Percentiles rank a stretch among this genome's conserved stretches.
Conservation (phyloP, 2,113 vertebrate species). For the Meleagris gallopavo region DNA sequence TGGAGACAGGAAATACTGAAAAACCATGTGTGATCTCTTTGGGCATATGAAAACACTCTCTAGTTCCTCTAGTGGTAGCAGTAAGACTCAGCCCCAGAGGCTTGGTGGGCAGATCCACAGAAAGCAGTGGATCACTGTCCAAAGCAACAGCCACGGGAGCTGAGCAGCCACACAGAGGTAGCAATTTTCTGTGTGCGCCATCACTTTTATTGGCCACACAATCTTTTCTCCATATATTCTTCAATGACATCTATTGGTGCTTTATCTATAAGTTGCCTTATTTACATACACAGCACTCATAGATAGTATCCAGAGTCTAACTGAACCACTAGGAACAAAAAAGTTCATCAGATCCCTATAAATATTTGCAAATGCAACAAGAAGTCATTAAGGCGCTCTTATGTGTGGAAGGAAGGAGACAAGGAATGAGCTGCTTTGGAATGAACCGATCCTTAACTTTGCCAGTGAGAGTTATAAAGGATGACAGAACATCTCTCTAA, state of each 20-base stretch:
- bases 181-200: neutral
- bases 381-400: neutral
- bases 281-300: neutral
- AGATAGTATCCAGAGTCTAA: neutral
- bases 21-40: neutral
- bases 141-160: neutral
- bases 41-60: neutral
- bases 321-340: neutral
- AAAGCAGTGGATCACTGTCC: neutral
- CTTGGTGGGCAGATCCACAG: neutral
- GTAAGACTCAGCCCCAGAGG: neutral
- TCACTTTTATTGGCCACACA: neutral
- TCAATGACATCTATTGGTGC: neutral
- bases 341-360: neutral
- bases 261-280: neutral
- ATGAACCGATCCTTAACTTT: neutral
- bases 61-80: neutral
- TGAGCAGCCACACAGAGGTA: rapidly evolving
- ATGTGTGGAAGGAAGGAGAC: neutral
- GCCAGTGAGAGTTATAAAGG: neutral
- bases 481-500: neutral
- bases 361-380: neutral
- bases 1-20: neutral
- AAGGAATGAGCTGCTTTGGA: neutral
- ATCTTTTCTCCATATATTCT: neutral